phyloP scores from a whole-genome alignment of 2,797 vertebrate genomes.

The Perodicticus potto region DNA sequence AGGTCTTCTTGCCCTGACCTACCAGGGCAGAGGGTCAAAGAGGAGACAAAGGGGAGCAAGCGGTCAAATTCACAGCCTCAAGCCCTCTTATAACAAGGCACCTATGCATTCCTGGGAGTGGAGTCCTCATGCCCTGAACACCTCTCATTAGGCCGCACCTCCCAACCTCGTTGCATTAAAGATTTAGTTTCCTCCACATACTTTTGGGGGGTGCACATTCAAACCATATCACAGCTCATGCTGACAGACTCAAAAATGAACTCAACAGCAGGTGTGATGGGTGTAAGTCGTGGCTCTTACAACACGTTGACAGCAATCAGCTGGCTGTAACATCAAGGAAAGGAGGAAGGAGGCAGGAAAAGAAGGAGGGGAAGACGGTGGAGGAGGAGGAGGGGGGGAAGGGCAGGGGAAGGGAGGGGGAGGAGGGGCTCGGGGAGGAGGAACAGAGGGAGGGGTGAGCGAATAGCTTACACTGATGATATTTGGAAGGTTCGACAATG shows the following conservation, averaged over 20 bases:
- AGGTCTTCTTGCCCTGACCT: neutral
- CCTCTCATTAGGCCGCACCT: neutral
- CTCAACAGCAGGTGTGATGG: neutral
- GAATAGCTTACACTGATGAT: neutral
- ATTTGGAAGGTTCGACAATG: too few relatives aligned
- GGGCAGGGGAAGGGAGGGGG: rapidly evolving
- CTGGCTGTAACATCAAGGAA: neutral
- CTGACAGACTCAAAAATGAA: neutral
- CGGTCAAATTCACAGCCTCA: neutral
- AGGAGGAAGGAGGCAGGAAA: neutral
- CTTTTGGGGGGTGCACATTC: neutral
- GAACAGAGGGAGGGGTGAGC: neutral
- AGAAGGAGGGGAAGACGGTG: rapidly evolving
- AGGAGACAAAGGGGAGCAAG: neutral
- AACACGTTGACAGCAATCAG: neutral
- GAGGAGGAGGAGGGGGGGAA: rapidly evolving
- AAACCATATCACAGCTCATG: neutral
- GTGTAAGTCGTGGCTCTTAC: neutral
- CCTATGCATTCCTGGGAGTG: neutral
- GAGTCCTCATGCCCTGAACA: neutral
- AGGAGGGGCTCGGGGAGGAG: too few relatives aligned
- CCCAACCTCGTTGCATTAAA: neutral
- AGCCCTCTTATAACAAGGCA: neutral
- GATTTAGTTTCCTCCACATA: neutral
- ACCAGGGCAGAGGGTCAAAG: neutral